phyloP scores from a whole-genome alignment of 2,797 vertebrate species.

The Enteromius afrohamiltoni region DNA sequence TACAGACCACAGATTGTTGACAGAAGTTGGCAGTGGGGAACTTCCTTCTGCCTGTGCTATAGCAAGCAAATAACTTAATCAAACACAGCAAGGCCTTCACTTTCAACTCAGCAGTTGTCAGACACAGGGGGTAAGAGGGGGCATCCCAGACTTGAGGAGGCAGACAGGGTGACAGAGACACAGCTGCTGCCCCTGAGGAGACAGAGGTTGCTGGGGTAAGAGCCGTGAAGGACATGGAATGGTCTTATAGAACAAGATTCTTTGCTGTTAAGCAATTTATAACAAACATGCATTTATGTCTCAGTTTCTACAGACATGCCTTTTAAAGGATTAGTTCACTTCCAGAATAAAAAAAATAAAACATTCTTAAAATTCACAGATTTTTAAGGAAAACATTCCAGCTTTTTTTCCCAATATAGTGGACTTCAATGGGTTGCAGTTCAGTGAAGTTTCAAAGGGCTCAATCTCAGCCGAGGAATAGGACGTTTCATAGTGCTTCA shows the following conservation, averaged over 20 bases:
- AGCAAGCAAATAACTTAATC: slow-evolving; percentile 82
- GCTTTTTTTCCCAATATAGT: neutral
- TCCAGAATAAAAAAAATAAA: neutral
- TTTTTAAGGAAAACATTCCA: neutral
- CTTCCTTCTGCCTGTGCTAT: slow-evolving; percentile 73
- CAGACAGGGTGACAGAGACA: slow-evolving; percentile 22
- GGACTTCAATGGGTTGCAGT: neutral
- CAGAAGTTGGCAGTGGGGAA: slow-evolving; percentile 69
- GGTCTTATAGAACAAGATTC: neutral
- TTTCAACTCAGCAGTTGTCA: slow-evolving; percentile 65
- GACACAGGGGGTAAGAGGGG: slow-evolving; percentile 35
- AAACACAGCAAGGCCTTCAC: slow-evolving; percentile 69
- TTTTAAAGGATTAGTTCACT: slow-evolving; percentile 1
- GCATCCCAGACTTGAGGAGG: slow-evolving; percentile 37
- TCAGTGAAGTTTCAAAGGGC: neutral
- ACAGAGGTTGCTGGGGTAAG: slow-evolving; percentile 35
- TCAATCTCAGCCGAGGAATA: neutral
- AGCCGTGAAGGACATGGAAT: slow-evolving; percentile 8
- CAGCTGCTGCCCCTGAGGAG: slow-evolving; percentile 47
- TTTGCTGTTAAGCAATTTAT: neutral
- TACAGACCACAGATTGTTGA: slow-evolving; percentile 67
- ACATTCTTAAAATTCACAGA: neutral
- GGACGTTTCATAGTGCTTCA: neutral
- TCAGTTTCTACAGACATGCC: neutral
- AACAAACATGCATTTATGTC: neutral